Percentiles rank a stretch among this genome's conserved stretches.
Conservation (phyloP, 2,888 invertebrate species). For the Schizaphis graminum region DNA sequence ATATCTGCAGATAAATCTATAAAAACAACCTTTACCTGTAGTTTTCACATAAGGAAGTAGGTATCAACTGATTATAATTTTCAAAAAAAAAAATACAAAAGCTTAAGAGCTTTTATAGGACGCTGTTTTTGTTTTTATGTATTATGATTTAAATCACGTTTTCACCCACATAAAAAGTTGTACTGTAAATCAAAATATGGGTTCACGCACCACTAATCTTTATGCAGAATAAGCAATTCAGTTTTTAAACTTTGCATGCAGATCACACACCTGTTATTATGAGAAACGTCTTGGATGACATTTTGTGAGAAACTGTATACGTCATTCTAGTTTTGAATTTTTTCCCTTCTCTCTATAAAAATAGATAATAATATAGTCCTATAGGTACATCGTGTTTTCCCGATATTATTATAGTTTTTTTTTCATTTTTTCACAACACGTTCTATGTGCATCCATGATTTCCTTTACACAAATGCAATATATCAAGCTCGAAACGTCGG, state of each 20-base stretch:
- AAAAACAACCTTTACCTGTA: no score
- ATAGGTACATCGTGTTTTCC: background rate
- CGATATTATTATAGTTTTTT: constrained; percentile 27
- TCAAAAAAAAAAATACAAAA: background rate
- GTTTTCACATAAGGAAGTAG: background rate
- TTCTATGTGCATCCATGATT: constrained; percentile 6
- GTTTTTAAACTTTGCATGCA: constrained; percentile 46
- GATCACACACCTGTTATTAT: constrained; percentile 44
- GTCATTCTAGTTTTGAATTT: background rate
- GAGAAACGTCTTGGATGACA: background rate
- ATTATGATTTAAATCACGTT: constrained; percentile 6
- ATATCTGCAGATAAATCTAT: background rate
- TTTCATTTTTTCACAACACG: background rate
- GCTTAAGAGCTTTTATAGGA: background rate
- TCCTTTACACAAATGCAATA: constrained; percentile 25
- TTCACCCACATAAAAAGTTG: background rate
- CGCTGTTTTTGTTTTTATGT: constrained; percentile 7
- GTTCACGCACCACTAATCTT: constrained; percentile 31
- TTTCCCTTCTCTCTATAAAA: background rate
- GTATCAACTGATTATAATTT: background rate
- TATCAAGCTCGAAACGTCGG: constrained; percentile 36
- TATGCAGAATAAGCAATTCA: constrained; percentile 37
- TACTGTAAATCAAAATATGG: constrained; percentile 31
- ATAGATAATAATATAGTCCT: background rate
- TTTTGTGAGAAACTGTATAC: background rate